A percentile compares a stretch with the other conserved stretches of the same genome.
Evolutionary conservation across 2,113 vertebrate species (phyloP).

Genomic region (Henicopernis longicauda): DNA sequence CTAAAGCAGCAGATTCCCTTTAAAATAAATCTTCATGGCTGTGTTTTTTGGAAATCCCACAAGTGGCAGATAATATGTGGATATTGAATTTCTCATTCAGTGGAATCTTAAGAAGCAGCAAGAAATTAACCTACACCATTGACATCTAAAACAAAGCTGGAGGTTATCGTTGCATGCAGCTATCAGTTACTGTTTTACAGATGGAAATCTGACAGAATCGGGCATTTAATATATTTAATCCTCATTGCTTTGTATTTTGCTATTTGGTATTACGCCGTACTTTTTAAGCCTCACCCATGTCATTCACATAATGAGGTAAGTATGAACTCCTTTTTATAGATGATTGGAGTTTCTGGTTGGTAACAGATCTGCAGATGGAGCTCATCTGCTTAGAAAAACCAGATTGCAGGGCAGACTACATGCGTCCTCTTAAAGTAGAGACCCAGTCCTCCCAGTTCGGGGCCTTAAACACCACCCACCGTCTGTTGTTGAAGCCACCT

Average conservation of each 20-base stretch:
- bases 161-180: neutral
- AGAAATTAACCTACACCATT: neutral
- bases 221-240: neutral
- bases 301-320: neutral
- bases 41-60: neutral
- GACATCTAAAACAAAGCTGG: neutral
- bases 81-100: neutral
- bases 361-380: neutral
- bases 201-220: neutral
- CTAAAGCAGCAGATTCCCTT: neutral
- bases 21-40: neutral
- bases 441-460: neutral
- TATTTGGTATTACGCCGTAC: no score
- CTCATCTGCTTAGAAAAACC: neutral
- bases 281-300: neutral
- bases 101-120: neutral
- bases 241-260: neutral
- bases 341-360: neutral
- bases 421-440: neutral
- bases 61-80: neutral
- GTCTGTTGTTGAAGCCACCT: neutral
- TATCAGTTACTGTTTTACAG: neutral
- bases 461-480: neutral
- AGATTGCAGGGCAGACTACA: neutral
- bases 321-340: neutral